Evolutionary conservation across 2,888 invertebrate species (phyloP), one percentile per base, ranked within the genome.

Genomic region (Rhamnusium bicolor): DNA sequence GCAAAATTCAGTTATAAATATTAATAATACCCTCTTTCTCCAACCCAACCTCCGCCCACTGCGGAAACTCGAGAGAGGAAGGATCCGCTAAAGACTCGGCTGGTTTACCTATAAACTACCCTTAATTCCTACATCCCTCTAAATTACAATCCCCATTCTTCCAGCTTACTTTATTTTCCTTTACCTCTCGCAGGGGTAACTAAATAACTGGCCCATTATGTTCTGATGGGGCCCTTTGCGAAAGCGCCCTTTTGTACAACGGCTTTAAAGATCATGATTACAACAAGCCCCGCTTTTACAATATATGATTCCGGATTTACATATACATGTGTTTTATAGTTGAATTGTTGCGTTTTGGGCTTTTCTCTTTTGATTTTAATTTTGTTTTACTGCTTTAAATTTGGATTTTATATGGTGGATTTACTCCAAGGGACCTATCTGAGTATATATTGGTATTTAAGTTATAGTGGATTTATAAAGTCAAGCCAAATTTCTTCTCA

Each of bases 41-140:
- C 27, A 18, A 12, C 21, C 46, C 10, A 32, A 53, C 51, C 47
- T 32, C 19, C 62, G 58, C 47, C 62, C 47, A 53, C 70, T 71
- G 71, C 72, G 72, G 74, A 77, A 75, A 62, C 63, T 69, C 80
- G 82, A 80, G 81, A 73, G 79, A 79, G 80, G 78, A 80, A 79
- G 79, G 80, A 85, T 85, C 85, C 85, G 85, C 84, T 85, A 85
- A 86, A 86, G 86, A 87, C 86, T 83, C 85, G 86, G 80, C 87
- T 86, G 87, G 87, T 88, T 88, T 87, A 88, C 88, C 88, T 89
- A 89, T 89, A 89, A 89, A 89, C 88, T 88, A 88, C 88, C 89
- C 88, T 88, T 89, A 89, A 89, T 89, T 87, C 88, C 87, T 84
- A 88, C 89, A 89, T 88, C 88, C 89, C 88, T 88, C 89, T 89